These are phyloP conservation scores for Phocoena sinus DNA, from an alignment of 2,113 vertebrate genomes.

Conservation along the genomic window DNA sequence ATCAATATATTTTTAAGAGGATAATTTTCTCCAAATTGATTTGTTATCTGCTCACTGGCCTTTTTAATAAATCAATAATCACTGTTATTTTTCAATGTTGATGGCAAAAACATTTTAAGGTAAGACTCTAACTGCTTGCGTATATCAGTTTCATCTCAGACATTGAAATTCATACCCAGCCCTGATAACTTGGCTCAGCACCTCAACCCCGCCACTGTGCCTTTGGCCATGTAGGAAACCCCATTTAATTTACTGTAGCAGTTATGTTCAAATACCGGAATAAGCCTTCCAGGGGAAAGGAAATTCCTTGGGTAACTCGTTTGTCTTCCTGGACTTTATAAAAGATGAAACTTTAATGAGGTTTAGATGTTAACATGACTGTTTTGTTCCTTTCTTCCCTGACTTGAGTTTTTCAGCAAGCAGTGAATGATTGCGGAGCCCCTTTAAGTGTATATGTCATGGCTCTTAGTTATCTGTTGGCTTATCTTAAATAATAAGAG, in stretches of 20 bases:
- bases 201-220: background rate
- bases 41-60: background rate
- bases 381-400: background rate
- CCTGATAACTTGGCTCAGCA: background rate
- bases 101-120: background rate
- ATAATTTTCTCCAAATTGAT: background rate
- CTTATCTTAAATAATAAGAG: slow-evolving; percentile 28
- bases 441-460: background rate
- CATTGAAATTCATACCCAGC: background rate
- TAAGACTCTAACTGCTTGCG: background rate
- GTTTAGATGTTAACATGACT: slow-evolving; percentile 36
- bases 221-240: slow-evolving; percentile 54
- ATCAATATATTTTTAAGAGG: background rate
- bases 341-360: slow-evolving; percentile 57
- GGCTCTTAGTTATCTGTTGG: slow-evolving; percentile 6
- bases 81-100: background rate
- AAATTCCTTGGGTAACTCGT: slow-evolving; percentile 37
- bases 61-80: background rate
- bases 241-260: slow-evolving; percentile 53
- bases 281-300: background rate
- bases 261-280: slow-evolving; percentile 35
- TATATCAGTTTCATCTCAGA: background rate
- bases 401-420: slow-evolving; percentile 22
- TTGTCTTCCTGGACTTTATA: slow-evolving; percentile 61
- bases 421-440: slow-evolving; percentile 42